A percentile compares a stretch with the other conserved stretches of the same genome.
These are phyloP conservation scores for Acanthurus lineatus DNA, from an alignment of 2,797 vertebrate species.

Conservation along the genomic window DNA sequence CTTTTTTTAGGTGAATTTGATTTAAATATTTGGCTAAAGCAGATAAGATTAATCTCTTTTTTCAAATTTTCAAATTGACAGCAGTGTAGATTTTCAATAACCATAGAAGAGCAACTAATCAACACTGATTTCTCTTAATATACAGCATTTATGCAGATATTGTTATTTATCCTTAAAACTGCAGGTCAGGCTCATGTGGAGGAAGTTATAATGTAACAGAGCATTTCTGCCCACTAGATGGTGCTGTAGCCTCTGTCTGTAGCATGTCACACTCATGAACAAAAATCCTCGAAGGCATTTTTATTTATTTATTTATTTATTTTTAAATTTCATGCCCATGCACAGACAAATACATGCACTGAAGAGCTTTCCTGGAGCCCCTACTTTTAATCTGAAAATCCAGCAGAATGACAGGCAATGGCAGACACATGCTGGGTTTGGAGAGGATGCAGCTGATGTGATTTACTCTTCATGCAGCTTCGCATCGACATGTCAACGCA, in stretches of 20 bases:
- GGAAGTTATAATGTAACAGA: background rate
- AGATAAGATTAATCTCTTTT: too few relatives aligned
- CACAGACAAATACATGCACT: background rate
- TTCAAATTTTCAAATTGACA: too few relatives aligned
- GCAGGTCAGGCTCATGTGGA: background rate
- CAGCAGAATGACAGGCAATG: background rate
- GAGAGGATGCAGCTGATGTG: background rate
- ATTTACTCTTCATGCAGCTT: conserved; percentile 36
- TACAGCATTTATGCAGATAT: too few relatives aligned
- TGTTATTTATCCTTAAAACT: too few relatives aligned
- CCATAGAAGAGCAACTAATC: too few relatives aligned
- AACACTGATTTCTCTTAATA: too few relatives aligned
- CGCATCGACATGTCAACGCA: conserved; percentile 7
- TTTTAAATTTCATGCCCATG: background rate
- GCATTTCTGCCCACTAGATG: conserved; percentile 56
- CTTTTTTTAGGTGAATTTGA: too few relatives aligned
- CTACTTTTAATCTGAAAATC: conserved; percentile 9
- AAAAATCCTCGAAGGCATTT: conserved; percentile 1
- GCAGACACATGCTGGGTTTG: background rate
- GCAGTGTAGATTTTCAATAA: too few relatives aligned
- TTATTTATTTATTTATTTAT: conserved; percentile 6
- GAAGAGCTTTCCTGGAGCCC: background rate
- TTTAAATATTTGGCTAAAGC: too few relatives aligned
- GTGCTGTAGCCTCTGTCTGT: conserved; percentile 40
- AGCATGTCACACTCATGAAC: background rate